Conservation (phyloP, 35 echinoderm and acorn worm genomes). For the Ptychodera flava region DNA sequence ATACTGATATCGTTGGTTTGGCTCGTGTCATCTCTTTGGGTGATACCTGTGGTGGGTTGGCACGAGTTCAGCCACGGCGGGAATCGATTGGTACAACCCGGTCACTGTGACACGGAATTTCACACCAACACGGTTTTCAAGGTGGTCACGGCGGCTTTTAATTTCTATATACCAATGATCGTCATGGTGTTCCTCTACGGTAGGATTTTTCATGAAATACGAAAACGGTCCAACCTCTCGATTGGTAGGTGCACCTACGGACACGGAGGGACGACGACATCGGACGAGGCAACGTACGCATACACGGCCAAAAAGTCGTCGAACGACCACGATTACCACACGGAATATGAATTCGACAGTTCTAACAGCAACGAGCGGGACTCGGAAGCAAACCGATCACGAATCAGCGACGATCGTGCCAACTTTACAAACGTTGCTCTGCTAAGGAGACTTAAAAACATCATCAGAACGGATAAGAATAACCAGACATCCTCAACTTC, state of each 20-base stretch:
- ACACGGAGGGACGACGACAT: not conserved
- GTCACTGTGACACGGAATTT: slow-evolving; percentile 90
- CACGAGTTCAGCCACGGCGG: slow-evolving; percentile 51
- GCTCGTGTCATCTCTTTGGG: slow-evolving; percentile 53
- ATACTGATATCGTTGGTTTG: slow-evolving; percentile 87
- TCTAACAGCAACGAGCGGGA: not conserved
- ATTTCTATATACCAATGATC: slow-evolving; percentile 90
- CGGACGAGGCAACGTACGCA: not conserved
- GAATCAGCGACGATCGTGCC: not conserved
- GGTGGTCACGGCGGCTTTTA: slow-evolving; percentile 73
- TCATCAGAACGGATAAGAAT: not conserved
- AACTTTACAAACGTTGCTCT: not conserved
- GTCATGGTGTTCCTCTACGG: slow-evolving; percentile 73
- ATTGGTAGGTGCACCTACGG: slow-evolving; percentile 49
- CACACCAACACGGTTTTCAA: slow-evolving; percentile 55
- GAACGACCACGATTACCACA: not conserved
- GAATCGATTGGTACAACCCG: slow-evolving; percentile 16
- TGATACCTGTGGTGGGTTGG: slow-evolving; percentile 72
- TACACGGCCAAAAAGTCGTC: not conserved
- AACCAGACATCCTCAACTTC: not conserved
- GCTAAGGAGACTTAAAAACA: not conserved
- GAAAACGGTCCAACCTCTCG: slow-evolving; percentile 58
- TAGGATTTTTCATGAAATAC: slow-evolving; percentile 81
- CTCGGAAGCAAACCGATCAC: not conserved
- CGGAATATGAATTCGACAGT: not conserved